Evolutionary conservation across 2,797 vertebrate genomes (phyloP).

Genomic region (Alectoris magna): DNA sequence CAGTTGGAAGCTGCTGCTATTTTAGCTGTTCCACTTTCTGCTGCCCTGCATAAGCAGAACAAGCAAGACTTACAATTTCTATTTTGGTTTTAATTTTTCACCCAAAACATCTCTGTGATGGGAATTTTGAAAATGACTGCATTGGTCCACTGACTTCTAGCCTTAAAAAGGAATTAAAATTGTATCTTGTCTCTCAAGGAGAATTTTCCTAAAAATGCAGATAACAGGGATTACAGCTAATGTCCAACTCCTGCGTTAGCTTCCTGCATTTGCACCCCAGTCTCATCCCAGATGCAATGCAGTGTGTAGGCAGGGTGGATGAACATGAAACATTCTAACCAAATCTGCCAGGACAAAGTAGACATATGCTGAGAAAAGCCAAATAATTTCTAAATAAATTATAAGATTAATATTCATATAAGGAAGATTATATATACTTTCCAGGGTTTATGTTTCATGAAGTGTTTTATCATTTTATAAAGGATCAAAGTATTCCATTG

Average conservation of each 20-base stretch:
- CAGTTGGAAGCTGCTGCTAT: slow-evolving; percentile 63
- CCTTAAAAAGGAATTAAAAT: slow-evolving; percentile 3
- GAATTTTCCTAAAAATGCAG: not conserved
- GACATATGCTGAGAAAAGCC: not conserved
- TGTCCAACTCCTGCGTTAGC: not conserved
- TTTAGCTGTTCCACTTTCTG: slow-evolving; percentile 72
- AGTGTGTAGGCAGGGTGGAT: slow-evolving; percentile 46
- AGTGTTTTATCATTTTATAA: slow-evolving; percentile 4
- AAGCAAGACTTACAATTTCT: slow-evolving; percentile 26
- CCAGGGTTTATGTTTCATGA: not conserved
- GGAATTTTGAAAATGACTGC: not conserved
- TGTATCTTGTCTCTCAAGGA: not conserved
- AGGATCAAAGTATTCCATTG: not conserved
- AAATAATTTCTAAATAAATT: slow-evolving; percentile 1
- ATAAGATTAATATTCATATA: not conserved
- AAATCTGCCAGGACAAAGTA: slow-evolving; percentile 52
- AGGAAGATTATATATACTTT: not conserved
- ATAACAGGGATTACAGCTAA: not conserved
- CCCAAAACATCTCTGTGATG: slow-evolving; percentile 18
- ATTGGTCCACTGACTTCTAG: not conserved
- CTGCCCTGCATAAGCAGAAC: slow-evolving; percentile 62
- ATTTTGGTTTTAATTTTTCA: slow-evolving; percentile 44
- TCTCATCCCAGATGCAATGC: slow-evolving; percentile 25
- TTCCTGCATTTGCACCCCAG: not conserved
- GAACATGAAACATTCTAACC: slow-evolving; percentile 42